Conservation (phyloP, 1,140 invertebrate species). For the Zaprionus kolodkinae region DNA sequence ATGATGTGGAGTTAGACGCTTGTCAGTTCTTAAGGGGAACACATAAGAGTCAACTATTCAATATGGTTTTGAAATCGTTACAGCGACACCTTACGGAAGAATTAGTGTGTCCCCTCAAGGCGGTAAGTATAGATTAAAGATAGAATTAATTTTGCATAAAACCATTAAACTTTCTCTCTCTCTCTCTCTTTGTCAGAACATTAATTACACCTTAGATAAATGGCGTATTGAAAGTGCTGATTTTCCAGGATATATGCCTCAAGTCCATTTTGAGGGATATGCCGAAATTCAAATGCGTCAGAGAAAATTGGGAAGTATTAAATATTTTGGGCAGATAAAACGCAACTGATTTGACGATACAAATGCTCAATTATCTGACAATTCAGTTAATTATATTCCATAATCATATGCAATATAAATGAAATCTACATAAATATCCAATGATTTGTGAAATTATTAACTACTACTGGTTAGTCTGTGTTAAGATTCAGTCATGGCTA, state of each 20-base stretch:
- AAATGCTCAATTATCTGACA: conserved; percentile 3
- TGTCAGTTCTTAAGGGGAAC: conserved; percentile 1
- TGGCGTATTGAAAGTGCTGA: conserved; percentile 5
- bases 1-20: not conserved
- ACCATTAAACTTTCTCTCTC: not conserved
- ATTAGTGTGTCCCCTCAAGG: not conserved
- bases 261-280: conserved; percentile 6
- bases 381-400: not conserved
- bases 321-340: conserved; percentile 3
- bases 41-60: conserved; percentile 11
- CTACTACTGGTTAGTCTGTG: not conserved
- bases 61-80: conserved; percentile 1
- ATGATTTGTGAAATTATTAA: not conserved
- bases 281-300: not conserved
- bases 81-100: not conserved
- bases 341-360: not conserved
- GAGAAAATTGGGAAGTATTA: not conserved
- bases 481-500: conserved; percentile 28
- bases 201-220: conserved; percentile 12
- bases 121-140: not conserved
- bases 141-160: no score
- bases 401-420: conserved; percentile 9
- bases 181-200: not conserved
- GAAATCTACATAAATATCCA: not conserved
- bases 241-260: not conserved